A percentile compares a stretch with the other conserved stretches of the same genome.
Conservation (phyloP, 2,113 vertebrate species). For the Casuarius casuarius region DNA sequence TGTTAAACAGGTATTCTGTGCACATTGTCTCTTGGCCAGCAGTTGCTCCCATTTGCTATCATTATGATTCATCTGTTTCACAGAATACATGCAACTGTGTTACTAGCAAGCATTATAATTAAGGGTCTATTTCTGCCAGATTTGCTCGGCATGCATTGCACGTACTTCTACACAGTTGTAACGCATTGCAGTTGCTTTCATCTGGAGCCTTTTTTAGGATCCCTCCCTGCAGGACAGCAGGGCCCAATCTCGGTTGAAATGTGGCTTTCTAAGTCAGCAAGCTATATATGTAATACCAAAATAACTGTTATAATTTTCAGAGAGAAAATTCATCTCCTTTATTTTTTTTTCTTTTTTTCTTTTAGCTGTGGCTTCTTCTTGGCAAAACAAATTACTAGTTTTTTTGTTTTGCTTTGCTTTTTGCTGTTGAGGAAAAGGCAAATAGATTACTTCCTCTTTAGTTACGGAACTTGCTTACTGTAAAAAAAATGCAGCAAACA, state of each 20-base stretch:
- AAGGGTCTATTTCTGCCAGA: not conserved
- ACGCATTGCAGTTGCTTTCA: not conserved
- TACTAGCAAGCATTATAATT: not conserved
- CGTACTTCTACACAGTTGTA: not conserved
- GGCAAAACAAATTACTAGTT: not conserved
- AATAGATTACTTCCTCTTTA: not conserved
- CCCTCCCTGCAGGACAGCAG: not conserved
- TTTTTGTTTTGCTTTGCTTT: not conserved
- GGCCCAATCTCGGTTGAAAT: fast-evolving
- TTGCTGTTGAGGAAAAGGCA: not conserved
- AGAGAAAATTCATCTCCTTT: not conserved
- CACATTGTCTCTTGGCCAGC: not conserved
- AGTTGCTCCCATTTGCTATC: not conserved
- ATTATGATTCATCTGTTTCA: not conserved
- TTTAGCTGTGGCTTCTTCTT: not conserved
- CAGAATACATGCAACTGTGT: not conserved
- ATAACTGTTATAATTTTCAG: not conserved
- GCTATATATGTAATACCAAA: not conserved
- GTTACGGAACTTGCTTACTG: not conserved
- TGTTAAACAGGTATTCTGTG: not conserved
- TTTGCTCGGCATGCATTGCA: not conserved
- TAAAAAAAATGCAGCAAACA: not conserved
- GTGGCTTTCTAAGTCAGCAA: not conserved
- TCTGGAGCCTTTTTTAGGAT: not conserved
- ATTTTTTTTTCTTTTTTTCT: not conserved